These are phyloP conservation scores for Pseudococcus longispinus DNA, from an alignment of 2,888 invertebrate genomes.

Conservation along the genomic window DNA sequence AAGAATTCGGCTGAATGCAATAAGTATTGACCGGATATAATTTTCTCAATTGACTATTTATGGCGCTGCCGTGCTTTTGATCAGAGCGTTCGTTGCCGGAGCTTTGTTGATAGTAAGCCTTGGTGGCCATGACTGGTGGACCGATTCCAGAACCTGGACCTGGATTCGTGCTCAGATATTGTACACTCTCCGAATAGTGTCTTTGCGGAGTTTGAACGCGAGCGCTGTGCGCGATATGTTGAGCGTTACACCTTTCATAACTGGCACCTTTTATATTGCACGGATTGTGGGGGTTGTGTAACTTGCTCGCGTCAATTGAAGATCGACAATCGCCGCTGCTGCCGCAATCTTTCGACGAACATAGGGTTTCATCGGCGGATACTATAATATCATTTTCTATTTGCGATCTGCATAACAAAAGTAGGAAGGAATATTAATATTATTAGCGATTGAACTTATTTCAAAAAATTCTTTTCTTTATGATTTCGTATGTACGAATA, in stretches of 20 bases:
- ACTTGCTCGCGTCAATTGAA: conserved; percentile 80
- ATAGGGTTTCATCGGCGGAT: conserved; percentile 31
- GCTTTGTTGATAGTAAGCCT: conserved; percentile 36
- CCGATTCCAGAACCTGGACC: conserved; percentile 59
- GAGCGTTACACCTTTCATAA: conserved; percentile 59
- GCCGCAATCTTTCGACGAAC: conserved; percentile 15
- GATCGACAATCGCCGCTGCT: conserved; percentile 61
- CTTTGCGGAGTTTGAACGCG: conserved; percentile 79
- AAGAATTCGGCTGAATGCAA: conserved; percentile 65
- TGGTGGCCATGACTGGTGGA: conserved; percentile 55
- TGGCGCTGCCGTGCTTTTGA: conserved; percentile 63
- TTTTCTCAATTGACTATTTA: conserved; percentile 68
- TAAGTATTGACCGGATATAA: conserved; percentile 76
- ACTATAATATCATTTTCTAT: conserved; percentile 70
- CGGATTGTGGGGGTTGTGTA: conserved; percentile 65
- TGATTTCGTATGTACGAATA: no score
- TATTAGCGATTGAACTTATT: no score
- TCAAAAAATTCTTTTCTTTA: no score
- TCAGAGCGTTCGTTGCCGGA: conserved; percentile 61
- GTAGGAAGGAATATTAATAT: not conserved
- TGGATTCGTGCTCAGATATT: conserved; percentile 65
- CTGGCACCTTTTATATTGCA: not conserved
- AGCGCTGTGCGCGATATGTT: conserved; percentile 78
- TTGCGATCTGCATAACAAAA: conserved; percentile 64
- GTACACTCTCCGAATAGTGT: conserved; percentile 78